A percentile compares a stretch with the other conserved stretches of the same genome.
Evolutionary conservation across 2,888 invertebrate species (phyloP).

Genomic region (Polydrusus pterygomalis): DNA sequence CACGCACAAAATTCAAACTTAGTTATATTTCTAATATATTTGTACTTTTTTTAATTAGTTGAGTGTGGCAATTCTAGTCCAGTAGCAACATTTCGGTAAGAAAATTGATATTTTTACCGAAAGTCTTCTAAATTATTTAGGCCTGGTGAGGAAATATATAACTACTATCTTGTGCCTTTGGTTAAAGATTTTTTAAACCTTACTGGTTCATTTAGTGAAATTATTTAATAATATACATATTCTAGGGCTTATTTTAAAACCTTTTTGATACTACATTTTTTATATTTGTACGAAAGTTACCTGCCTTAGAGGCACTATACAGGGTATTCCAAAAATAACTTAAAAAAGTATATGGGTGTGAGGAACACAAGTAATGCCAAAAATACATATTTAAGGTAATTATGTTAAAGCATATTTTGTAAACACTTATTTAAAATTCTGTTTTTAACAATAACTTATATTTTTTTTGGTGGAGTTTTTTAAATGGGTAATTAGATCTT

Average conservation of each 20-base stretch:
- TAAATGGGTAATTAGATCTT: neutral
- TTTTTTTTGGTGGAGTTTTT: neutral
- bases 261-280: conserved; percentile 24
- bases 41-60: conserved; percentile 41
- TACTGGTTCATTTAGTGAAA: conserved; percentile 7
- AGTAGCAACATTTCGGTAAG: conserved; percentile 16
- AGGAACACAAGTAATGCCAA: conserved; percentile 23
- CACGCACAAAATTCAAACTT: neutral
- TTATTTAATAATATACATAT: conserved; percentile 19
- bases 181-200: conserved; percentile 15
- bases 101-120: conserved; percentile 5
- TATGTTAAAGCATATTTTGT: neutral
- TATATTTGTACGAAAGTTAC: conserved; percentile 21
- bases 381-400: conserved; percentile 15
- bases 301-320: conserved; percentile 31
- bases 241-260: conserved; percentile 9
- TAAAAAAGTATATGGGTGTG: conserved; percentile 5
- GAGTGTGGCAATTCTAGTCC: conserved; percentile 54
- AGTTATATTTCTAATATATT: conserved; percentile 19
- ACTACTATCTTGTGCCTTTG: conserved; percentile 40
- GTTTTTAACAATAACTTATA: neutral
- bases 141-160: conserved; percentile 1
- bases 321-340: conserved; percentile 30
- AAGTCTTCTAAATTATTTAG: conserved; percentile 20
- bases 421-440: neutral